Conservation (phyloP, 2,888 invertebrate species). For the Dynastes maya region DNA sequence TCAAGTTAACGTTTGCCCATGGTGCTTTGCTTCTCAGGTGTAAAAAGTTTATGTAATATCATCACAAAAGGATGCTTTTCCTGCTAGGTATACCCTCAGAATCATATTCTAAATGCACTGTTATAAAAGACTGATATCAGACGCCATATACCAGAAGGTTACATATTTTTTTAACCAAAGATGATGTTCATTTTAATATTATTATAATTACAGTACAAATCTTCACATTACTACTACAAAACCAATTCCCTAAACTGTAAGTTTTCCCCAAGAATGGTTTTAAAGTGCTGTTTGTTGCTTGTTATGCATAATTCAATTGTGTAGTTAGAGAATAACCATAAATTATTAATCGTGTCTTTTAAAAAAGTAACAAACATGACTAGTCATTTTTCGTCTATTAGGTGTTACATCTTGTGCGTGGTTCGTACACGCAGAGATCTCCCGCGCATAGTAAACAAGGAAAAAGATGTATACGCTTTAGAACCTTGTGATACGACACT, state of each 20-base stretch:
- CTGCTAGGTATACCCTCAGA: background rate
- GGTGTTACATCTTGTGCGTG: too few species aligned
- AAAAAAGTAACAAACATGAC: too few species aligned
- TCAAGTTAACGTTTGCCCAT: constrained; percentile 55
- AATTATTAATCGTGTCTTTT: too few species aligned
- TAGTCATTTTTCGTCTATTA: too few species aligned
- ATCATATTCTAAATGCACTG: constrained; percentile 20
- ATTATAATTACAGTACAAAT: constrained; percentile 9
- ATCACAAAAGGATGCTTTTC: background rate
- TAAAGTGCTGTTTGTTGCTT: too few species aligned
- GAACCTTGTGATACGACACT: too few species aligned
- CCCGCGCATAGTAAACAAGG: too few species aligned
- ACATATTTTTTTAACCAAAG: constrained; percentile 1
- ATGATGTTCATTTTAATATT: constrained; percentile 1
- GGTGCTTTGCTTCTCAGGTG: constrained; percentile 54
- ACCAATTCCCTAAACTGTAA: background rate
- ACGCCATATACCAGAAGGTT: constrained; percentile 4
- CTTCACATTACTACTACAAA: background rate
- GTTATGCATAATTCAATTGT: too few species aligned
- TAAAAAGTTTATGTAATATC: constrained; percentile 38
- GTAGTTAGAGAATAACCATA: too few species aligned
- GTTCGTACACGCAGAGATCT: too few species aligned
- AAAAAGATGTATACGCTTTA: too few species aligned
- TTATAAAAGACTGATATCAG: constrained; percentile 11
- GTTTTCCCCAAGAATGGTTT: background rate